A percentile compares a stretch with the other conserved stretches of the same genome.
These are phyloP conservation scores for Loripinus fragilis DNA, from an alignment of 2,888 invertebrate genomes.

Conservation along the genomic window DNA sequence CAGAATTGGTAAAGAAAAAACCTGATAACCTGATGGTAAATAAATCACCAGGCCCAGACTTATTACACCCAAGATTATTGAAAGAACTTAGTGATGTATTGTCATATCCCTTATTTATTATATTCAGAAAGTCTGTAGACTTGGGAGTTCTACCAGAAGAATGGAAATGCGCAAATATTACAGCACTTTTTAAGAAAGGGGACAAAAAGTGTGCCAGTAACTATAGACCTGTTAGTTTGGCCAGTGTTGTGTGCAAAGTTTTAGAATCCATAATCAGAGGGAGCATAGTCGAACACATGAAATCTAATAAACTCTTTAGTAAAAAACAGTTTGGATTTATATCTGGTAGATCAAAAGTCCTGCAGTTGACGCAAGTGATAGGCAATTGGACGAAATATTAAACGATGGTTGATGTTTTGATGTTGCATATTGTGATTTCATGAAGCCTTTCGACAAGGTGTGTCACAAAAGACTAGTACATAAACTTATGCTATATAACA, in stretches of 20 bases:
- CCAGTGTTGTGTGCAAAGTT: background rate
- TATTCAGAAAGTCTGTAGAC: no score
- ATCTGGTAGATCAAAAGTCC: background rate
- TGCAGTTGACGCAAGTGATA: background rate
- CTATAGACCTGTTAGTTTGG: background rate
- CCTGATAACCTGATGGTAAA: no score
- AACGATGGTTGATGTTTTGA: background rate
- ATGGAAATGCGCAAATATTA: background rate
- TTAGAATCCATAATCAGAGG: background rate
- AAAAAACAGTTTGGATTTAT: constrained; percentile 16
- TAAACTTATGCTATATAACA: no score
- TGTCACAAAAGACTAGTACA: no score
- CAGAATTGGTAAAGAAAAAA: background rate
- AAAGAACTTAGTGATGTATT: no score
- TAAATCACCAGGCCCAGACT: no score
- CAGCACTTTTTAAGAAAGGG: background rate
- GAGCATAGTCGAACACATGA: no score
- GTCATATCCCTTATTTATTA: no score
- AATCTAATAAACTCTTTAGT: background rate
- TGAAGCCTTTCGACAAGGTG: background rate
- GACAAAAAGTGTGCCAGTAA: background rate
- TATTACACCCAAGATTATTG: no score
- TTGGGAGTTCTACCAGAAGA: background rate
- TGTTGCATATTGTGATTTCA: background rate
- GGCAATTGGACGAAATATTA: background rate